Evolutionary conservation across 2,113 vertebrate species (phyloP), one percentile per base, ranked within the genome.

Genomic region (Aythya baeri): DNA sequence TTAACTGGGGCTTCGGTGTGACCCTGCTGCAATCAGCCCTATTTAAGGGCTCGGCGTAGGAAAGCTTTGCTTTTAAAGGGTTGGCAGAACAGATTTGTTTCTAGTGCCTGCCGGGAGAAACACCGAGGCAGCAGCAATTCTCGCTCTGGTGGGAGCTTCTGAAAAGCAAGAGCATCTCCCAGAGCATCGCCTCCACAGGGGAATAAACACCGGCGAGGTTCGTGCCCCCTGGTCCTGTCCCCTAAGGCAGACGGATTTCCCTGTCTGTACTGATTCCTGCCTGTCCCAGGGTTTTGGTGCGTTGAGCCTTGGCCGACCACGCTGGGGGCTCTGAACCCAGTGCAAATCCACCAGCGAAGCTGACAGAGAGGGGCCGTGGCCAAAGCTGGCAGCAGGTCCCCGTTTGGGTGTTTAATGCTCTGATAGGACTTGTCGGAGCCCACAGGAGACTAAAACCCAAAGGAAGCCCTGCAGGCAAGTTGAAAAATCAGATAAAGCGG

Each of bases 301-400:
- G n/a, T n/a, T n/a, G n/a, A n/a, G n/a, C n/a, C 46, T 55, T 25
- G 8, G 62, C 76, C 23, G 25, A n/a, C n/a, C 29, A 36, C 27
- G 36, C 7, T 18, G 4, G 16, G 29, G 27, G 67, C 46, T 20
- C 50, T 1, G 41, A 58, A 38, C 17, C 52, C 72, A 0, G 4
- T 3, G 62, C 52, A 23, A 17, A 57, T 49, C 18, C 3, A 29
- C 43, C 52, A 22, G 57, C 4, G 0, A 11, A 1, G 17, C 2
- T 2, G 67, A 17, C 10, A 8, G 34, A 41, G n/a, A 62, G 1
- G 2, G 15, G 16, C 4, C 4, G 1, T 8, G 38, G 25, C 44
- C 62, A 58, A 4, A 10, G 26, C 75, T 6, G 8, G 41, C 32
- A 63, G 34, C 36, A 16, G 20, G 26, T 31, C 38, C 65, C 2